These are phyloP conservation scores for Drosophila kanekoi DNA, from an alignment of 2,888 invertebrate species.

Conservation along the genomic window DNA sequence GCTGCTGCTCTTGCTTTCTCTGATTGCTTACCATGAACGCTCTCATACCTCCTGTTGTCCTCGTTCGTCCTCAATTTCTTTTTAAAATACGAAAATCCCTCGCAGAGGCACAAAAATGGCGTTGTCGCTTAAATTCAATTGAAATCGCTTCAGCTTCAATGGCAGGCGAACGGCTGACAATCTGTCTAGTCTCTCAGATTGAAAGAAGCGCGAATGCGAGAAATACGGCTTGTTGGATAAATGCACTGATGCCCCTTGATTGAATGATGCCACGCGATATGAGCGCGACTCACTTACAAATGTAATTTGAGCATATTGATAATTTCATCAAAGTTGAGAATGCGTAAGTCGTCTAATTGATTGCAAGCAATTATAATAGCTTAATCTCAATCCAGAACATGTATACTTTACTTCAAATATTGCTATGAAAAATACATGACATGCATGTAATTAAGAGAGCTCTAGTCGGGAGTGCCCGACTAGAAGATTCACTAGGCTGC, in stretches of 20 bases:
- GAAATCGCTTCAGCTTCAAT: slow-evolving; percentile 76
- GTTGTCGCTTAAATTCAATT: slow-evolving; percentile 78
- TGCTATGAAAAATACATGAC: not conserved
- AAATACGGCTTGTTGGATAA: slow-evolving; percentile 59
- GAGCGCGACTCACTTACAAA: slow-evolving; percentile 16
- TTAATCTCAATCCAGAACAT: not conserved
- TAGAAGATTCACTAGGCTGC: too few relatives aligned
- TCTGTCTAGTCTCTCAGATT: slow-evolving; percentile 75
- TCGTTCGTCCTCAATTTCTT: slow-evolving; percentile 43
- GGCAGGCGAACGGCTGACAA: slow-evolving; percentile 76
- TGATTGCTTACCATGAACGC: slow-evolving; percentile 68
- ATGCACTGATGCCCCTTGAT: slow-evolving; percentile 29
- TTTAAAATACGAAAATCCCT: slow-evolving; percentile 65
- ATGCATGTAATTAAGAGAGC: too few relatives aligned
- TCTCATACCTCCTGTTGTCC: slow-evolving; percentile 37
- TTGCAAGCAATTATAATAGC: slow-evolving; percentile 4
- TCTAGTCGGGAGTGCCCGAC: too few relatives aligned
- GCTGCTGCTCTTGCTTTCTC: slow-evolving; percentile 29
- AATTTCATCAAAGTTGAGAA: slow-evolving; percentile 28
- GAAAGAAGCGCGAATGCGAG: slow-evolving; percentile 70
- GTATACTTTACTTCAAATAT: not conserved
- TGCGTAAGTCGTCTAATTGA: slow-evolving; percentile 8
- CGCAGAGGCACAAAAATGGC: slow-evolving; percentile 57
- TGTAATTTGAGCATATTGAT: slow-evolving; percentile 3
- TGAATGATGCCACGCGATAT: slow-evolving; percentile 42